Conservation (phyloP, 2,888 invertebrate genomes). For the Adelognathus sp. region DNA sequence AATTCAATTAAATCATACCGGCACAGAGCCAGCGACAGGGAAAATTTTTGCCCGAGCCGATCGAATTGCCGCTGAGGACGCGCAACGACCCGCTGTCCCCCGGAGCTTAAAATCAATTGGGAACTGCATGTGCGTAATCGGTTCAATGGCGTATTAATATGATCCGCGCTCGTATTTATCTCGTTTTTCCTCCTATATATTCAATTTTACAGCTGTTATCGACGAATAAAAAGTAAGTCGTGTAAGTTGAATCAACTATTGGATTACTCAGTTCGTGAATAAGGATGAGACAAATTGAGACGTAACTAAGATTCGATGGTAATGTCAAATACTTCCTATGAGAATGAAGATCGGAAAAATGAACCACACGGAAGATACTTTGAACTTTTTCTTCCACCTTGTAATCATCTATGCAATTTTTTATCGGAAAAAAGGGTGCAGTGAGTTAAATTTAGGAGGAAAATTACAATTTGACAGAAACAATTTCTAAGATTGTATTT, state of each 20-base stretch:
- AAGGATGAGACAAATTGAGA: not conserved
- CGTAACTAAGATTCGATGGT: too few species aligned
- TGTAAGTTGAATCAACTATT: not conserved
- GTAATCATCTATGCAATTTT: too few species aligned
- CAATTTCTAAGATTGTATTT: too few species aligned
- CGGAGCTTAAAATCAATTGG: slow-evolving; percentile 75
- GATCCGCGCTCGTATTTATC: not conserved
- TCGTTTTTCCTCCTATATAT: not conserved
- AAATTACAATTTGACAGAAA: too few species aligned
- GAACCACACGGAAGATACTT: too few species aligned
- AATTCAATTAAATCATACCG: slow-evolving; percentile 75
- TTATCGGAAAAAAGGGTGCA: too few species aligned
- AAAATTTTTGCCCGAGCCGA: slow-evolving; percentile 42
- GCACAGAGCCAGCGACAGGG: slow-evolving; percentile 23
- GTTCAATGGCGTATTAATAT: slow-evolving; percentile 66
- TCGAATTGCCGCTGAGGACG: slow-evolving; percentile 29
- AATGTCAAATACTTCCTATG: too few species aligned
- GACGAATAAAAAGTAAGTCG: not conserved
- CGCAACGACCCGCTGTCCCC: not conserved
- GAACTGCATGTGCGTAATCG: slow-evolving; percentile 63
- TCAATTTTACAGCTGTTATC: not conserved
- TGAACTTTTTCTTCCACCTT: too few species aligned
- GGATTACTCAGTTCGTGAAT: not conserved
- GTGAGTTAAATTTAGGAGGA: too few species aligned
- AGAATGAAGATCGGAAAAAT: too few species aligned